A percentile compares a stretch with the other conserved stretches of the same genome.
Conservation (phyloP, 1,140 invertebrate genomes). For the Formica selysi region DNA sequence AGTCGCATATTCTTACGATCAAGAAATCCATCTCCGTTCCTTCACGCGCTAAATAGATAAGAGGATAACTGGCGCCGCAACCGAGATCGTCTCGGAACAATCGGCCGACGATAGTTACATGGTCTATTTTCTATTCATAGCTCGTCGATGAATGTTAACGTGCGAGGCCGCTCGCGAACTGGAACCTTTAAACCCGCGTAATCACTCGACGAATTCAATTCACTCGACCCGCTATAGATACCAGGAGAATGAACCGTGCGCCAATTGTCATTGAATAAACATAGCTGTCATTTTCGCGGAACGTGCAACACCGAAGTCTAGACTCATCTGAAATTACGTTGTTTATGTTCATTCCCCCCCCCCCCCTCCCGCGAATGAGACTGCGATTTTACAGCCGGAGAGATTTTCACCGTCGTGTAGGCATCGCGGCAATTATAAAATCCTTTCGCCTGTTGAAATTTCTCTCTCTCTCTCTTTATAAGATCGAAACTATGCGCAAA, state of each 20-base stretch:
- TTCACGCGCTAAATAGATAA: constrained; percentile 55
- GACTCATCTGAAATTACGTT: background rate
- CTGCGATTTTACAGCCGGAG: background rate
- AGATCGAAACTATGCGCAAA: background rate
- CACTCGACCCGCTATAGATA: constrained; percentile 3
- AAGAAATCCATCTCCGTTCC: constrained; percentile 51
- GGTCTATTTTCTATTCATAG: constrained; percentile 62
- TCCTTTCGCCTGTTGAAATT: background rate
- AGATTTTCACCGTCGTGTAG: background rate
- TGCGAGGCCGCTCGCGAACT: constrained; percentile 25
- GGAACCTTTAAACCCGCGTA: constrained; percentile 16
- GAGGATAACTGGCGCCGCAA: constrained; percentile 44
- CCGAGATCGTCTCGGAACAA: constrained; percentile 48
- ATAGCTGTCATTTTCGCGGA: constrained; percentile 9
- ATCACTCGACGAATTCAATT: constrained; percentile 53
- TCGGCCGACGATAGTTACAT: constrained; percentile 43
- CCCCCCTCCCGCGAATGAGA: background rate
- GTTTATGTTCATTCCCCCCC: background rate
- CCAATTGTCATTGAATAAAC: constrained; percentile 38
- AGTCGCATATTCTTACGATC: constrained; percentile 25
- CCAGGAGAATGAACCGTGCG: constrained; percentile 31
- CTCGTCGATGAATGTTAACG: constrained; percentile 32
- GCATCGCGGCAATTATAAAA: background rate
- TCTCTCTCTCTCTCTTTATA: background rate
- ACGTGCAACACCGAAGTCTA: background rate